These are phyloP conservation scores for Acanthurus leucopareius DNA, from an alignment of 2,797 vertebrate genomes.

Conservation along the genomic window DNA sequence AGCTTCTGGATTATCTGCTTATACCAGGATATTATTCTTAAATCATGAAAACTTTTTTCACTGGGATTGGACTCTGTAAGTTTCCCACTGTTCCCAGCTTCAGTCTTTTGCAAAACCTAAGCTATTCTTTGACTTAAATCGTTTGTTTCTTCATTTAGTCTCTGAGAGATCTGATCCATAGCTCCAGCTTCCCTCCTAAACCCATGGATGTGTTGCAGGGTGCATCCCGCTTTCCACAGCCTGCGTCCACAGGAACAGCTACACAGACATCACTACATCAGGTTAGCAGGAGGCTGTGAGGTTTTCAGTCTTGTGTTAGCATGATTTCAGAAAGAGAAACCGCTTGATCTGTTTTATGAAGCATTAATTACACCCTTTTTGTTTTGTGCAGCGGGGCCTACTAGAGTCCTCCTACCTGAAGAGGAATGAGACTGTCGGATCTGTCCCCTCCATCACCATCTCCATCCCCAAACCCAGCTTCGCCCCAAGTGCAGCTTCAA, in stretches of 20 bases:
- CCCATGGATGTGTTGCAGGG: conserved; percentile 79
- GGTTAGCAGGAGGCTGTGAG: conserved; percentile 60
- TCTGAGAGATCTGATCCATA: conserved; percentile 82
- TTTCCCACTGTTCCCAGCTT: neutral
- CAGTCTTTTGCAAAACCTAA: neutral
- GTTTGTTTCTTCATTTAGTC: conserved; percentile 65
- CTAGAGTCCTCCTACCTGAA: conserved; percentile 79
- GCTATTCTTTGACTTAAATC: conserved; percentile 15
- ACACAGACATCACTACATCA: conserved; percentile 80
- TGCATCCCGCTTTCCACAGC: conserved; percentile 77
- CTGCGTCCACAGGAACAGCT: conserved; percentile 61
- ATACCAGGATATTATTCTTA: neutral
- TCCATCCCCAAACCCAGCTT: conserved; percentile 80
- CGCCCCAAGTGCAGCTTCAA: conserved; percentile 46
- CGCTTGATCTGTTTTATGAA: neutral
- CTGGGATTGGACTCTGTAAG: no score
- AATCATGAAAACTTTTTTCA: no score
- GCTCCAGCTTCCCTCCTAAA: conserved; percentile 78
- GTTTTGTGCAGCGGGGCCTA: conserved; percentile 72
- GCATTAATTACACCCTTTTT: neutral
- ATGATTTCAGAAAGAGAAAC: neutral
- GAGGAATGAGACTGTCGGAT: conserved; percentile 73
- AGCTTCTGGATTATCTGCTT: neutral
- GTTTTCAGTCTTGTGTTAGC: neutral
- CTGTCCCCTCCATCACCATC: conserved; percentile 74